Percentiles rank a stretch among this genome's conserved stretches.
These are phyloP conservation scores for Petrosia ficiformis DNA, from an alignment of 37 sponge, comb jelly and placozoan genomes.

Conservation along the genomic window DNA sequence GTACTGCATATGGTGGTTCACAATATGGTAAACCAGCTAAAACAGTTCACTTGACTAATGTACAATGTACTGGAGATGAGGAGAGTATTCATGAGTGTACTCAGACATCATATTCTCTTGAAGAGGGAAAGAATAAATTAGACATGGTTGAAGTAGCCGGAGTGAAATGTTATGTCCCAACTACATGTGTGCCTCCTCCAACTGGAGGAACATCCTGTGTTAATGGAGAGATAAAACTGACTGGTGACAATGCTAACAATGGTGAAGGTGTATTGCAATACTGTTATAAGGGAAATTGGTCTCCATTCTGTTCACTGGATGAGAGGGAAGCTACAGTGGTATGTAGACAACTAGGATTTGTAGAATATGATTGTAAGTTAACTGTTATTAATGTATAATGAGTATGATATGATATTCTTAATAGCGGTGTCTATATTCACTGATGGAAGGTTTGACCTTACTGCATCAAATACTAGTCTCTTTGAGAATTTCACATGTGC, in stretches of 20 bases:
- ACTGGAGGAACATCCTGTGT: neutral
- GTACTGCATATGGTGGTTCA: neutral
- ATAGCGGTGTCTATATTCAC: neutral
- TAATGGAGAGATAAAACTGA: neutral
- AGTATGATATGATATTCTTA: neutral
- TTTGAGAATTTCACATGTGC: neutral
- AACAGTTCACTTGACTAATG: neutral
- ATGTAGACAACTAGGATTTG: neutral
- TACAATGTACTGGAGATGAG: constrained; percentile 3
- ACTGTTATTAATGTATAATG: neutral
- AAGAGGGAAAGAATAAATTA: neutral
- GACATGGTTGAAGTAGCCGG: neutral
- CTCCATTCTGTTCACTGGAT: neutral
- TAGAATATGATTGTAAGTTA: neutral
- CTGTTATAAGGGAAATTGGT: neutral
- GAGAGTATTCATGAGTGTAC: constrained; percentile 1
- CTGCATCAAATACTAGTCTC: neutral
- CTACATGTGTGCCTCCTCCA: neutral
- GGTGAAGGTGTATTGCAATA: neutral
- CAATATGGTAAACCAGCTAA: neutral
- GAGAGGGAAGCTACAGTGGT: neutral
- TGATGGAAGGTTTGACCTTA: neutral
- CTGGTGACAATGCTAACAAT: neutral
- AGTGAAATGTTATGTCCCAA: neutral
- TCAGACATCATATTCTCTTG: neutral